Evolutionary conservation across 1,140 invertebrate species (phyloP).

Genomic region (Saccostrea glomerata): DNA sequence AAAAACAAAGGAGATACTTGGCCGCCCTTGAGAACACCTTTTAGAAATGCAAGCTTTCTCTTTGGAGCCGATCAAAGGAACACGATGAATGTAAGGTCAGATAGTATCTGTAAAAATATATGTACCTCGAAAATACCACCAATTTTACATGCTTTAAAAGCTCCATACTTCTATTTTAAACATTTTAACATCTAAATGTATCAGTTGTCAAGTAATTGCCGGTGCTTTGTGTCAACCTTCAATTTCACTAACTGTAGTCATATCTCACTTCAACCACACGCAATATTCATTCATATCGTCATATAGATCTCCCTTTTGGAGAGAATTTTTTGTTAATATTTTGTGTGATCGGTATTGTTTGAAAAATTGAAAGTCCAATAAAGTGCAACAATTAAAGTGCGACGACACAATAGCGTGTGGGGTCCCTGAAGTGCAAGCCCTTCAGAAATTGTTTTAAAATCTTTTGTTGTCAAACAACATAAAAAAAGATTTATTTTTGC

Average conservation of each 20-base stretch:
- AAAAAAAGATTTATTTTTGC: neutral
- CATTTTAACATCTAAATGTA: neutral
- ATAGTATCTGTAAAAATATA: neutral
- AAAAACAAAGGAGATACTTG: neutral
- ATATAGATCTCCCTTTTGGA: neutral
- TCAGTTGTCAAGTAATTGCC: slow-evolving; percentile 21
- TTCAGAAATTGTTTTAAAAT: neutral
- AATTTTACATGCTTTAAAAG: slow-evolving; percentile 15
- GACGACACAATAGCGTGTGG: neutral
- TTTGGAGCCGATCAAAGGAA: neutral
- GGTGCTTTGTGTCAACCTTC: neutral
- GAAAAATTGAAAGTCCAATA: slow-evolving; percentile 6
- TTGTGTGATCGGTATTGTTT: slow-evolving; percentile 5
- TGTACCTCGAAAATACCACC: neutral
- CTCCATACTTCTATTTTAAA: neutral
- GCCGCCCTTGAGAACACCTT: neutral
- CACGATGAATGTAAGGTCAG: neutral
- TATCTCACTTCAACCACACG: slow-evolving; percentile 1
- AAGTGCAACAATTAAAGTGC: neutral
- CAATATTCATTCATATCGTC: neutral
- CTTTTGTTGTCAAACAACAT: neutral
- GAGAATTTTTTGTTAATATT: slow-evolving; percentile 4
- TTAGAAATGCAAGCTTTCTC: neutral
- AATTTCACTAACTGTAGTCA: neutral
- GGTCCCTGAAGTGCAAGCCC: neutral